phyloP scores from a whole-genome alignment of 2,888 invertebrate species.

The Caenorhabditis sp. region DNA sequence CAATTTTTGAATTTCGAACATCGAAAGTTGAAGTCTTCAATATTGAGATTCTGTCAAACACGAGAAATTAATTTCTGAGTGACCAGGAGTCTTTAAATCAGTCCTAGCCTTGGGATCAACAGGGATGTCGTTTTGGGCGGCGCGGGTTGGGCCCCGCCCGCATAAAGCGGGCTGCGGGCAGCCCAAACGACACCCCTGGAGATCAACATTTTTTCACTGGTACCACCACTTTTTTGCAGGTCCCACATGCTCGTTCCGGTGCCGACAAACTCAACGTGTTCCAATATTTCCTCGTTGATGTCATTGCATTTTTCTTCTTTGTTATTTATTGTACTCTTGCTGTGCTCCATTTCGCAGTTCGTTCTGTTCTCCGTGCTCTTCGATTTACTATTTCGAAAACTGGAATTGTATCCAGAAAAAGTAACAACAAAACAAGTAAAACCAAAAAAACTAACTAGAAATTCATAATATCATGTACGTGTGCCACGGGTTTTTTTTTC shows the following conservation, averaged over 20 bases:
- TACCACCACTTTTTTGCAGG: conserved; percentile 42
- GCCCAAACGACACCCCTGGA: no score
- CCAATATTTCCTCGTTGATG: conserved; percentile 71
- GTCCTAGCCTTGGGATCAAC: no score
- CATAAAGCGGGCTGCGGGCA: no score
- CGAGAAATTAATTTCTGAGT: no score
- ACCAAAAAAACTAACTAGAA: conserved; percentile 24
- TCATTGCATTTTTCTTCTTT: conserved; percentile 64
- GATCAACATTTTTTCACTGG: no score
- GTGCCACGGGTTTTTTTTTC: background rate
- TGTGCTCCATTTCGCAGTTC: conserved; percentile 5
- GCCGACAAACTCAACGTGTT: conserved; percentile 70
- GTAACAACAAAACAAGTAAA: conserved; percentile 12
- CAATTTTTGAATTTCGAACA: no score
- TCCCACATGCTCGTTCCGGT: conserved; percentile 70
- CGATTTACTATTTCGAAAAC: background rate
- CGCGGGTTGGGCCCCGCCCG: no score
- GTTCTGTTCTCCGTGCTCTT: conserved; percentile 5
- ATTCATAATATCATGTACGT: background rate
- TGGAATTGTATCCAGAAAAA: background rate
- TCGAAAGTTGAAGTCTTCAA: no score
- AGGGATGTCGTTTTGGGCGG: no score
- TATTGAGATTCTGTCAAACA: no score
- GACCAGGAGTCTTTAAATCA: no score
- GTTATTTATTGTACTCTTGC: conserved; percentile 20